phyloP scores from a whole-genome alignment of 2,888 invertebrate genomes.

The Macaria notata region DNA sequence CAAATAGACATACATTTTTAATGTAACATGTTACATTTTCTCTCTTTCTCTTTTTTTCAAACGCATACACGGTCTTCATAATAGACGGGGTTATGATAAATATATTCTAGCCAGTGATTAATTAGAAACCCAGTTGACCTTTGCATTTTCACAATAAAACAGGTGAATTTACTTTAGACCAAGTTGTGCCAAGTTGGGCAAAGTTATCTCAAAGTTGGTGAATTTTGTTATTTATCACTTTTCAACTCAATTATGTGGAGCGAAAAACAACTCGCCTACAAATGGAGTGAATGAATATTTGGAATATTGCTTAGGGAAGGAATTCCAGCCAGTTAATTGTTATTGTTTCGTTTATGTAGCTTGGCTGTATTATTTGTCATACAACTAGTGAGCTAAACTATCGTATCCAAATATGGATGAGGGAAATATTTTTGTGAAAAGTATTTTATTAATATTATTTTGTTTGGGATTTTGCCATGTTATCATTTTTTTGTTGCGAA shows the following conservation, averaged over 20 bases:
- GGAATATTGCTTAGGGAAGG: constrained; percentile 18
- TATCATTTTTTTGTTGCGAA: too few relatives aligned
- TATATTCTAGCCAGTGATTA: too few relatives aligned
- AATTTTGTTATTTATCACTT: constrained; percentile 35
- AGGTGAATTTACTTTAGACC: constrained; percentile 37
- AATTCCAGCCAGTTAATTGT: constrained; percentile 1
- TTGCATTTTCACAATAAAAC: constrained; percentile 29
- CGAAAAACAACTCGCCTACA: constrained; percentile 26
- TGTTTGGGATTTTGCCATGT: too few relatives aligned
- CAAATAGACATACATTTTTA: too few relatives aligned
- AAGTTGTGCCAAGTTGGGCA: constrained; percentile 21
- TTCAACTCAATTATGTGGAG: constrained; percentile 32
- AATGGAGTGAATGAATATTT: constrained; percentile 24
- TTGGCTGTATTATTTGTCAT: not conserved
- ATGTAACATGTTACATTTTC: too few relatives aligned
- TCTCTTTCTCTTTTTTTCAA: too few relatives aligned
- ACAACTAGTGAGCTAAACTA: too few relatives aligned
- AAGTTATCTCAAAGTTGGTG: constrained; percentile 35
- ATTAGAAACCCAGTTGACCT: constrained; percentile 20
- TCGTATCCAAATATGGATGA: too few relatives aligned
- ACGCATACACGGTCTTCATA: too few relatives aligned
- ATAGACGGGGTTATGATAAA: too few relatives aligned
- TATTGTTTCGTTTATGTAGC: constrained; percentile 4
- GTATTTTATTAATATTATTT: too few relatives aligned
- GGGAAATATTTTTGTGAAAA: too few relatives aligned